A percentile compares a stretch with the other conserved stretches of the same genome.
Evolutionary conservation across 2,113 vertebrate species (phyloP).

Genomic region (Tragelaphus strepsiceros): DNA sequence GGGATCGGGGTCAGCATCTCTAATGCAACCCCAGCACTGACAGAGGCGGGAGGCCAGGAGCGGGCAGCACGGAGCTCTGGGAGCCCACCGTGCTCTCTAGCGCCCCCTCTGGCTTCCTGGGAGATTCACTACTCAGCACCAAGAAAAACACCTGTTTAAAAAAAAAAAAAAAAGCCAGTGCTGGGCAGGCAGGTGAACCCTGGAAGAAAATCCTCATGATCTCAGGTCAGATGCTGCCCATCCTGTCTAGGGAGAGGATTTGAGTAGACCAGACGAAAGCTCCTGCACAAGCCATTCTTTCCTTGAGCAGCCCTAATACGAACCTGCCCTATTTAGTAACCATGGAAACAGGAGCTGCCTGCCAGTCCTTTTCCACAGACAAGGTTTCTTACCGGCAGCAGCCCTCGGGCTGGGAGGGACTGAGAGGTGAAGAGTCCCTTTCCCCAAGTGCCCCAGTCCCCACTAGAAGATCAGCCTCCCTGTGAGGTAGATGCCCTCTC

Average conservation of each 20-base stretch:
- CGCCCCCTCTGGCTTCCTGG: neutral
- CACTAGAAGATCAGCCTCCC: neutral
- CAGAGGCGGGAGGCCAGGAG: accelerated
- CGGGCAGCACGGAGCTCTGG: neutral
- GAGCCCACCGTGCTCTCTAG: neutral
- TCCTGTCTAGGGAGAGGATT: neutral
- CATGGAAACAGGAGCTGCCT: conserved; percentile 62
- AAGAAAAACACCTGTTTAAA: neutral
- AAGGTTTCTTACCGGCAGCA: neutral
- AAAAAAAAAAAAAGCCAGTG: neutral
- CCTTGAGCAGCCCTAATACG: neutral
- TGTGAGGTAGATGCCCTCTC: neutral
- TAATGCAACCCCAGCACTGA: neutral
- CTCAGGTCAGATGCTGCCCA: neutral
- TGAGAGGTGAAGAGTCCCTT: neutral
- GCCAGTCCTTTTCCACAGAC: conserved; percentile 38
- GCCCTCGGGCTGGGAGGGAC: neutral
- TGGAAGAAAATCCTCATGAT: neutral
- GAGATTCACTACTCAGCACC: neutral
- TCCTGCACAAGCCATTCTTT: neutral
- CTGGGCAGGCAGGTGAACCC: neutral
- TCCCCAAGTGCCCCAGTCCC: neutral
- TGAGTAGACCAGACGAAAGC: neutral
- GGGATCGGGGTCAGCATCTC: neutral
- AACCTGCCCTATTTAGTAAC: conserved; percentile 52